These are phyloP conservation scores for Micromussa lordhowensis DNA, from an alignment of 92 coral and sea anemone genomes.

Conservation along the genomic window DNA sequence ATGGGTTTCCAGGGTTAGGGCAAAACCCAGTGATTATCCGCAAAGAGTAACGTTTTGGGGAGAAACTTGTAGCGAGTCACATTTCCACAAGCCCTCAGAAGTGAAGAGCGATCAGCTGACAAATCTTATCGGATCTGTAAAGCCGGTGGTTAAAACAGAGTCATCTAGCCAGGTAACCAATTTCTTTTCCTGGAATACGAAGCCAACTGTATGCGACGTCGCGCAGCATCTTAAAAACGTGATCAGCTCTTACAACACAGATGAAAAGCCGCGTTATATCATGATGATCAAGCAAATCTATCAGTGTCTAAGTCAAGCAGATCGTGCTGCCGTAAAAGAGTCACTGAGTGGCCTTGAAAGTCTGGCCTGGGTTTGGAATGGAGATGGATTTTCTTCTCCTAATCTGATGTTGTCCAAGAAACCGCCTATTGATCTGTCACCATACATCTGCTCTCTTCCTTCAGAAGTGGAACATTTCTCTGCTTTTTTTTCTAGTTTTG, in stretches of 20 bases:
- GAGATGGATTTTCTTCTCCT: slow-evolving; percentile 79
- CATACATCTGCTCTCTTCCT: slow-evolving; percentile 72
- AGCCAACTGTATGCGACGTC: slow-evolving; percentile 58
- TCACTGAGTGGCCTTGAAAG: slow-evolving; percentile 15
- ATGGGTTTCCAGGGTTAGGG: slow-evolving; percentile 62
- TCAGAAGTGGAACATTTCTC: slow-evolving; percentile 50
- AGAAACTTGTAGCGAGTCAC: background rate
- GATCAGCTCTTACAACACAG: slow-evolving; percentile 33
- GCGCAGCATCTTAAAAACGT: slow-evolving; percentile 59
- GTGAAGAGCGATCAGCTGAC: slow-evolving; percentile 35
- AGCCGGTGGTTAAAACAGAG: slow-evolving; percentile 37
- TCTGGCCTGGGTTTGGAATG: slow-evolving; percentile 81
- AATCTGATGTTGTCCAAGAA: slow-evolving; percentile 45
- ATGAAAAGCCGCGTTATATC: slow-evolving; percentile 70
- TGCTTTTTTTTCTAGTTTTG: slow-evolving; percentile 53
- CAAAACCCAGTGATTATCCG: slow-evolving; percentile 55
- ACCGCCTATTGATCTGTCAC: slow-evolving; percentile 66
- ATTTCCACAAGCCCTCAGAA: slow-evolving; percentile 66
- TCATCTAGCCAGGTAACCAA: slow-evolving; percentile 30
- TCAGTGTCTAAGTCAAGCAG: slow-evolving; percentile 27
- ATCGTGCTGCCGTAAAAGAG: background rate
- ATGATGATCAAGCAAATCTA: slow-evolving; percentile 59
- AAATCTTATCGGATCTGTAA: slow-evolving; percentile 65
- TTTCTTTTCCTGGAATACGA: slow-evolving; percentile 62
- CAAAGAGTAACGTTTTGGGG: slow-evolving; percentile 35